Base-by-base conservation (phyloP, 2,797 vertebrate genomes). In the Microctenopoma lineatum region DNA sequence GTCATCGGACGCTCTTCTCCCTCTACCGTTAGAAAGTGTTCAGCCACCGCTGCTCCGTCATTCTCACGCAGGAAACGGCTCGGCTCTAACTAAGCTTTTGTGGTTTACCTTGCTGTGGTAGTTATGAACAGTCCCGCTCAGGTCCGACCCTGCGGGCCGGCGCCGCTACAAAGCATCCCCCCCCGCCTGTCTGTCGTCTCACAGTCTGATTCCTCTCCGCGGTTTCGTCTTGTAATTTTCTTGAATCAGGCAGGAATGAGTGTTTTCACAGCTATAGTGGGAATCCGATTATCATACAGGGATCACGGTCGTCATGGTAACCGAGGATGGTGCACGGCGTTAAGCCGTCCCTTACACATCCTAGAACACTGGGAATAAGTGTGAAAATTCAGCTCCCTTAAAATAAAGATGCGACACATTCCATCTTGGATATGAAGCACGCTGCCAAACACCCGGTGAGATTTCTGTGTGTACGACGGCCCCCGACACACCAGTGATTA, bases 271-370 rank as follows among this genome's bases (percentile, higher is more conserved):
- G 91, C 88, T 89, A 92, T 86, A 83, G 88, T 68, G 77, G 87
- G 86, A 92, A 93, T 91, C 85, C 67, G 88, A 93, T 94, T 91
- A 92, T 91, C 77, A 88, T 92, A 88, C 88, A 82, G 87, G 89
- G 90, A 93, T 90, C 85, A 81, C 47, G 62, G 94, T 95, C 78
- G 91, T 90, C 92, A 94, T 93, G 92, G 94, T 89, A 94, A 95
- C 94, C 87, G 29, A 85, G 88, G 84, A 90, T 63, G 84, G 89
- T 27, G 83, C 85, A 73, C 68, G 79, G 88, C 81, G 86, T 84
- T 85, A 79, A 92, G 86, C 89, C 84, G 66, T 78, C 85, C 80
- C 79, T 90, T 86, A 90, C 90, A 90, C 89, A 87, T 90, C 75
- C 77, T 21, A 71, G 83, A 87, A 92, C 88, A 79, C 75, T 87